Conservation (phyloP, 2,797 vertebrate species). For the Gallinago nigripennis region DNA sequence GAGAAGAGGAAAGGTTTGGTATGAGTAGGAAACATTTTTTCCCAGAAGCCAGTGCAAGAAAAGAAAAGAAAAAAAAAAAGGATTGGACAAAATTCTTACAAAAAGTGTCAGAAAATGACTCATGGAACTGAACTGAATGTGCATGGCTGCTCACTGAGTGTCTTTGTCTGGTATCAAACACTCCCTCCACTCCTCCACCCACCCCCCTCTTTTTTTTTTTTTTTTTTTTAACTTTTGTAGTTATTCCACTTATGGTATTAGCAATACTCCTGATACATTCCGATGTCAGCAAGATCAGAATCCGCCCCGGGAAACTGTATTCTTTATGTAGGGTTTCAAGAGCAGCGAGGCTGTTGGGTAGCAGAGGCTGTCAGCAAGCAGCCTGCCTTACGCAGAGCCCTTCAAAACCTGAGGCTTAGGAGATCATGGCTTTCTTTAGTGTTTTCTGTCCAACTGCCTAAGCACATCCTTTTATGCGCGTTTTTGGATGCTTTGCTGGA, state of each 20-base stretch:
- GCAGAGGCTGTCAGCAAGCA: neutral
- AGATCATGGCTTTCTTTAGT: neutral
- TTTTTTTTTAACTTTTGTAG: neutral
- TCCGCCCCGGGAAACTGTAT: neutral
- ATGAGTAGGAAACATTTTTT: neutral
- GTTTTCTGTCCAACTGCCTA: neutral
- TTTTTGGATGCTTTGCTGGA: neutral
- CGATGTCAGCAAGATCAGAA: conserved; percentile 2
- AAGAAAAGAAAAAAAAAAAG: neutral
- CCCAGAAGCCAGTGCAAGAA: neutral
- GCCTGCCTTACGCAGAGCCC: neutral
- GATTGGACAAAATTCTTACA: conserved; percentile 1
- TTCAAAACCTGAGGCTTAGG: neutral
- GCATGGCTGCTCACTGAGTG: neutral
- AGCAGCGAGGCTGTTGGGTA: neutral
- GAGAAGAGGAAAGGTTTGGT: neutral
- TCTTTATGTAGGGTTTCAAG: neutral
- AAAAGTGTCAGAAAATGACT: conserved; percentile 18
- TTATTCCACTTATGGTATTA: conserved; percentile 10
- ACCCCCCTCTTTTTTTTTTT: accelerated
- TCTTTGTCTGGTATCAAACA: neutral
- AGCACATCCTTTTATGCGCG: neutral
- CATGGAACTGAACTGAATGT: neutral
- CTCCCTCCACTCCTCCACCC: neutral
- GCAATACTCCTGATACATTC: conserved; percentile 6